Evolutionary conservation across 2,797 vertebrate species (phyloP), one percentile per base, ranked within the genome.

Genomic region (Bufotes viridis): DNA sequence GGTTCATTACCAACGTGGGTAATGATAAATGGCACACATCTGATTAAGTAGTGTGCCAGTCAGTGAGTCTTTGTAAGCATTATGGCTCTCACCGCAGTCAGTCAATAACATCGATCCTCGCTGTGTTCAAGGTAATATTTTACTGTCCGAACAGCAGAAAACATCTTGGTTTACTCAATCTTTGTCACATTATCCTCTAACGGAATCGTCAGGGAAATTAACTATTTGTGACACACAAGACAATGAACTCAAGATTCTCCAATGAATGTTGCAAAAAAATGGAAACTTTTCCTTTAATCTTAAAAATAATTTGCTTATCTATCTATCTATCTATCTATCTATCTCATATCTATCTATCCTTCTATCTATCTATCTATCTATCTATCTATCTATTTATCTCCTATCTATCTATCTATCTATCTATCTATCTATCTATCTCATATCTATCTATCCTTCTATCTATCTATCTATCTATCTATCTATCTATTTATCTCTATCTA

Each of bases 91-190:
- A 57, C 70, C 3, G 24, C 69, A 76, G 42, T 58, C 20, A 60
- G 24, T 89, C 83, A 75, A 86, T 85, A 85, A 57, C 78, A 89
- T 89, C n/a, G 87, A 89, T 85, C 80, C 42, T 4, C 4, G 51
- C 69, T 55, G 42, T 67, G 58, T 85, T 15, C 70, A 60, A 60
- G 84, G 65, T 85, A 51, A 86, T 85, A 79, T 85, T 85, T 85
- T 57, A 85, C 87, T 81, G 10, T 34, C n/a, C 69, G 22, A 4
- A 81, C 55, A 85, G 60, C 58, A 75, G 76, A 76, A 87, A 82
- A 63, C 42, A 20, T 61, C 86, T 81, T 65, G 60, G 34, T 55
- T 51, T 87, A 49, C 51, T 81, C 24, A 67, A 76, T 87, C 63
- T 72, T 29, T 72, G 87, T 61, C 57, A 61, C 61, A 61, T 85